A percentile compares a stretch with the other conserved stretches of the same genome.
Evolutionary conservation across 2,888 invertebrate genomes (phyloP).

Genomic region (Adineta ricciae): DNA sequence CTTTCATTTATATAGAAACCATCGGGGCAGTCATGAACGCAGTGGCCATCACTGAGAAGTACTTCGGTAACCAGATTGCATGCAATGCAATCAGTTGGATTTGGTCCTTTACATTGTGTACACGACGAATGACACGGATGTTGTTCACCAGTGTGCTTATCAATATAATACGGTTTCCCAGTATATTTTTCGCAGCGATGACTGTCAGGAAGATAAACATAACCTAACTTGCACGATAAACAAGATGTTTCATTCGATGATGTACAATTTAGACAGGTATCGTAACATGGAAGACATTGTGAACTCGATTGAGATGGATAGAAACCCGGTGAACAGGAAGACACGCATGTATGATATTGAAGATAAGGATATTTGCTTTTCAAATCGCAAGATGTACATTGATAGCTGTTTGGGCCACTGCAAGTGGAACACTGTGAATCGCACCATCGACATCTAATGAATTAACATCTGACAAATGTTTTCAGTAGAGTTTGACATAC

Average conservation of each 20-base stretch:
- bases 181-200: background rate
- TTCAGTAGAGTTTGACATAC: background rate
- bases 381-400: background rate
- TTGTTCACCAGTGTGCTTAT: background rate
- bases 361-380: background rate
- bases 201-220: background rate
- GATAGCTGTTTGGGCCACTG: background rate
- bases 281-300: background rate
- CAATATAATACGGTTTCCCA: constrained; percentile 14
- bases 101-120: background rate
- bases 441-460: constrained; percentile 9
- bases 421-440: background rate
- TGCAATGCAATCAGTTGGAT: background rate
- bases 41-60: background rate
- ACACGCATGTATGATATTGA: constrained; percentile 8
- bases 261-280: background rate
- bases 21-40: background rate
- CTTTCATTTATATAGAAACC: background rate
- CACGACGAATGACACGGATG: background rate
- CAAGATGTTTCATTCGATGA: background rate
- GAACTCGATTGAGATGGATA: background rate
- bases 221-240: background rate
- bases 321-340: background rate
- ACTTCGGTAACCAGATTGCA: background rate
- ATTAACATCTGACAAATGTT: background rate